phyloP scores from a whole-genome alignment of 2,888 invertebrate genomes.

The Ypsolopha scabrella region DNA sequence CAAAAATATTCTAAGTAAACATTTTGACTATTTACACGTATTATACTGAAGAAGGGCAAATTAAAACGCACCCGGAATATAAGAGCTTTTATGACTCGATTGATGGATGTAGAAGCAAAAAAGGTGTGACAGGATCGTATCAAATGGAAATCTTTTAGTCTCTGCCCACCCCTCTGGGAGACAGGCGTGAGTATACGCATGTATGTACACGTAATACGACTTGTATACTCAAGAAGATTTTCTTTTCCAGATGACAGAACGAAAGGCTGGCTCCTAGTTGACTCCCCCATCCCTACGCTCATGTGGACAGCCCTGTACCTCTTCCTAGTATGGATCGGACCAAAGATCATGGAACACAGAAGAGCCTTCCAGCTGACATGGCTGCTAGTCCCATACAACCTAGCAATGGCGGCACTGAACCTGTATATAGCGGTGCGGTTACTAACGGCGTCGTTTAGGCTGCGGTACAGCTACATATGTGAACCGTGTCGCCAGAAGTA shows the following conservation, averaged over 20 bases:
- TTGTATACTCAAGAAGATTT: background rate
- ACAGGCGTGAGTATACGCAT: no score
- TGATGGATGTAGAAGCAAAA: no score
- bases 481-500: slow-evolving; percentile 84
- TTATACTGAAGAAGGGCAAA: no score
- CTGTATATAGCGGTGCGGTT: slow-evolving; percentile 85
- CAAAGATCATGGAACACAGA: slow-evolving; percentile 82
- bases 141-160: no score
- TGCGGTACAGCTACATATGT: slow-evolving; percentile 88
- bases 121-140: no score
- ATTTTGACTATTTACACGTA: no score
- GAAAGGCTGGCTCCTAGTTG: slow-evolving; percentile 87
- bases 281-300: slow-evolving; percentile 82
- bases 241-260: slow-evolving; percentile 79
- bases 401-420: slow-evolving; percentile 85
- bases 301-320: slow-evolving; percentile 79
- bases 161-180: no score
- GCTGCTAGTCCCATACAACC: slow-evolving; percentile 86
- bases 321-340: slow-evolving; percentile 82
- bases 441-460: slow-evolving; percentile 77
- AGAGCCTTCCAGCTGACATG: slow-evolving; percentile 81
- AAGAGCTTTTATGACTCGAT: no score
- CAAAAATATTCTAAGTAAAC: no score
- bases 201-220: no score
- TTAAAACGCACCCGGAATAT: no score